A percentile compares a stretch with the other conserved stretches of the same genome.
Evolutionary conservation across 1,140 invertebrate genomes (phyloP).

Genomic region (Zelostemma sp.): DNA sequence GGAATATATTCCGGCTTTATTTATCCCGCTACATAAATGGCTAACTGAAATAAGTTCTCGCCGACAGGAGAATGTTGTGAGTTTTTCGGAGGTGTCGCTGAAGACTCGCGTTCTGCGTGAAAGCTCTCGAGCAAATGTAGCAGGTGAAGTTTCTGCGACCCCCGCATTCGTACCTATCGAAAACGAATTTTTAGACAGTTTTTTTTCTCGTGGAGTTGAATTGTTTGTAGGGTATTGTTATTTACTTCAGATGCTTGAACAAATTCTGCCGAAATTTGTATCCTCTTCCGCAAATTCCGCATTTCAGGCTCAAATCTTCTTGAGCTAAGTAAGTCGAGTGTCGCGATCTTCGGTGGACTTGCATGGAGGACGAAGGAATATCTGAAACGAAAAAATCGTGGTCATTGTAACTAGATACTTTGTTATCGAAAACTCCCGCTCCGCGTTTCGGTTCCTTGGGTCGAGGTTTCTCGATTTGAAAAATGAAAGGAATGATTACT

Average conservation of each 20-base stretch:
- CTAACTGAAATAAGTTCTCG: slow-evolving; percentile 20
- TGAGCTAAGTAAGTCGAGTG: slow-evolving; percentile 47
- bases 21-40: too few relatives aligned
- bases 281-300: slow-evolving; percentile 65
- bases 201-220: too few relatives aligned
- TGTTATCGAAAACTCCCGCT: too few relatives aligned
- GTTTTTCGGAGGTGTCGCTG: slow-evolving; percentile 55
- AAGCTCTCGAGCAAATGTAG: slow-evolving; percentile 65
- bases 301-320: slow-evolving; percentile 51
- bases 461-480: too few relatives aligned
- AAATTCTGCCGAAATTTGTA: slow-evolving; percentile 66
- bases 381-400: slow-evolving; percentile 45
- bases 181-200: too few relatives aligned
- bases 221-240: too few relatives aligned
- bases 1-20: neutral
- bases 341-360: slow-evolving; percentile 42
- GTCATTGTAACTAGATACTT: too few relatives aligned
- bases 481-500: too few relatives aligned
- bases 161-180: slow-evolving; percentile 69
- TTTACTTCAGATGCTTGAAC: slow-evolving; percentile 68
- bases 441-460: too few relatives aligned
- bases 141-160: slow-evolving; percentile 68
- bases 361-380: slow-evolving; percentile 1
- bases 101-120: slow-evolving; percentile 65
- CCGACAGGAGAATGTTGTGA: slow-evolving; percentile 56